Evolutionary conservation across 2,888 invertebrate genomes (phyloP), one percentile per base, ranked within the genome.

Genomic region (Caprella mutica): DNA sequence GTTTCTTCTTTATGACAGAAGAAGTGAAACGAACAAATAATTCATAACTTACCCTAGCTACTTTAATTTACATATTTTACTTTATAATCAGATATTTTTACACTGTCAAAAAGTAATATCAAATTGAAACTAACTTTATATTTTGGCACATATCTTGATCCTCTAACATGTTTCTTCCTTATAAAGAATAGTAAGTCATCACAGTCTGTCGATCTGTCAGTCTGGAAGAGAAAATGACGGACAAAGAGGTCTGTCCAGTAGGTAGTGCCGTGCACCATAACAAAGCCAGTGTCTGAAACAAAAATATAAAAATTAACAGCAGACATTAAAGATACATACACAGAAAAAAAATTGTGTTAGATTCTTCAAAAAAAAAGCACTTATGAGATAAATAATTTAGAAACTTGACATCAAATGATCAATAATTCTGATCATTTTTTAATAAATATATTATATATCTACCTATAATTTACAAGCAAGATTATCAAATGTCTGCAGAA

Each of bases 181-280:
- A 96, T 91, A 74, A 94, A 94, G 76, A 96, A 96, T 65, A 96
- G 75, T 69, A 96, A 79, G 75, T 94, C 94, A 76, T 96, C 94
- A 68, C 88, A 85, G 74, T 91, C 90, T 68, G 89, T 90, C 65
- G 86, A 84, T 65, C 83, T 82, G 72, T 88, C 89, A 66, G 85
- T 83, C 77, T 88, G 88, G 72, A 91, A 91, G 53, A 93, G 77
- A 74, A 94, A 94, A 77, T 93, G 90, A 14, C 90, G 80, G 66
- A 91, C 89, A 75, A 94, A 94, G 67, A 94, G 78, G 74, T 91
- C 90, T 53, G 91, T 93, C 93, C 94, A 94, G 71, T 93, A 93
- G 3, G 89, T 89, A 59, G 88, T 89, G 38, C 90, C 89, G 75
- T 90, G 88, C 17, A 91, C 80, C 74, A 93, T 83, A 66, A 92